Evolutionary conservation across 2,888 invertebrate genomes (phyloP), one percentile per base, ranked within the genome.

Genomic region (Idaea biselata): DNA sequence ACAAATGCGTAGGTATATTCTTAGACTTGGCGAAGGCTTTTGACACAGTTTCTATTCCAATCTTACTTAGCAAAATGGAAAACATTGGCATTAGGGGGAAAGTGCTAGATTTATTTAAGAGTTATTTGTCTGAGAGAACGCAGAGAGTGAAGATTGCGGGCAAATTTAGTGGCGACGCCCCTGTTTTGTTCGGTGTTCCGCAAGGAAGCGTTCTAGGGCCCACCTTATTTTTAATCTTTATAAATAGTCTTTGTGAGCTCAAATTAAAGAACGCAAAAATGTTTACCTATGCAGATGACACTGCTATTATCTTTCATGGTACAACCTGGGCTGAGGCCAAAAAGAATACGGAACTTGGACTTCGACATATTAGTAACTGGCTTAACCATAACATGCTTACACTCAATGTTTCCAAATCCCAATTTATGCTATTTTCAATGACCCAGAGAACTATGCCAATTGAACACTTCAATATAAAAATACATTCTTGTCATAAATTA

Each of bases 41-140:
- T 57, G 58, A 62, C 60, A 66, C 66, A 59, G 69, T 65, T 63
- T 69, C 72, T 33, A 61, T 58, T 58, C 33, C 67, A 59, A 54
- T 56, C n/a, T 58, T 68, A 7, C 8, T 66, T 8, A 11, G 53
- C 31, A 68, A 63, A 18, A 58, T 68, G 25, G 64, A 68, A 25
- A 18, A 18, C 32, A 53, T 65, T 25, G 66, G 68, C 16, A 63
- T 68, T n/a, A 59, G 68, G 44, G 65, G 62, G 7, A 54, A 18
- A 11, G 7, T 58, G 6, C 59, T 65, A 16, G 54, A 58, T 14
- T 54, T 65, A 33, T 64, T 67, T 60, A 31, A 16, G 17, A 58
- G 60, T 54, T 65, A 65, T 33, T 60, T 65, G 6, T 33, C 44
- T 14, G 33, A 61, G n/a, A 59, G 64, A 16, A 58, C 17, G 18